Evolutionary conservation across 1,140 invertebrate species (phyloP), one percentile per base, ranked within the genome.

Genomic region (Zaprionus lachaisei): DNA sequence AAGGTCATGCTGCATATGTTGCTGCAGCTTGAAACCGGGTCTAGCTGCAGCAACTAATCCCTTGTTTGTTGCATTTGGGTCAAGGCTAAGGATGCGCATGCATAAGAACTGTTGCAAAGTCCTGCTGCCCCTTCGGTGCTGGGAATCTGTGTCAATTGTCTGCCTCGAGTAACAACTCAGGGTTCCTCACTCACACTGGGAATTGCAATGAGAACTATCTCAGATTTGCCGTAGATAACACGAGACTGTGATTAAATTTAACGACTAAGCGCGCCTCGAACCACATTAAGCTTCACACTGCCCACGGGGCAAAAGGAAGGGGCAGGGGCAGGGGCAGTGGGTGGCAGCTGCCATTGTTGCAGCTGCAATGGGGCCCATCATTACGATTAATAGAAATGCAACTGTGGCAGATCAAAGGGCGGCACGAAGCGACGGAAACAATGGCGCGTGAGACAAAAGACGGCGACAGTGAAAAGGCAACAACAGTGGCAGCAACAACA

Each of bases 381-480:
- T 83, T 81, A 87, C 85, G 89, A 87, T 87, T 87, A 87, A 87
- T 83, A 86, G 61, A 82, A 86, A 80, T 86, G 83, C 83, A 87
- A 69, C 71, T 15, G 70, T 37, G 63, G 75, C 80, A 87, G 83
- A 86, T 86, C 83, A 86, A 87, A 86, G 80, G 72, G 79, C 63
- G 34, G 38, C 38, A 24, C 49, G 66, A 56, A 54, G 70, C 57
- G 51, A 55, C 26, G 56, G 51, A 70, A 62, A 86, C 84, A 87
- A 87, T 89, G 73, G 84, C 84, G 71, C 69, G 81, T 81, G 68
- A 87, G 85, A 87, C 85, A 87, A 87, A 87, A 87, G 84, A 71
- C 83, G 84, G 71, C 83, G 83, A 80, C 84, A 84, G 84, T 84
- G 65, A 87, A 89, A 87, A 84, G 84, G 81, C 84, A 77, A 41